Conservation (phyloP, 2,113 vertebrate genomes). For the Nesogale talazaci region DNA sequence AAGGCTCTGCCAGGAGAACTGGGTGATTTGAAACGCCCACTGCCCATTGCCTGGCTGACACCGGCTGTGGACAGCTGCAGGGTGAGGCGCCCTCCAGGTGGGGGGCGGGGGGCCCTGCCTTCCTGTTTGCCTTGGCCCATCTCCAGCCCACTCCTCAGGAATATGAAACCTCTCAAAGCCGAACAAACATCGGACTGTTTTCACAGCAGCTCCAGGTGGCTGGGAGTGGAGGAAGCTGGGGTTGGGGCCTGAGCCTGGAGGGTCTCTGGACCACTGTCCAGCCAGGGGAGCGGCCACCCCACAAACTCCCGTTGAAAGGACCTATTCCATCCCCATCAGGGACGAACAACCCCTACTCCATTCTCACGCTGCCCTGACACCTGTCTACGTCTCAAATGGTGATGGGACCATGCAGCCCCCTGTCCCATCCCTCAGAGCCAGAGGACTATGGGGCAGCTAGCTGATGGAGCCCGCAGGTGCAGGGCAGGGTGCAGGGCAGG, state of each 20-base stretch:
- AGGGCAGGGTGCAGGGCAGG: not conserved
- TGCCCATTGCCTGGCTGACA: not conserved
- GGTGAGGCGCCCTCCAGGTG: not conserved
- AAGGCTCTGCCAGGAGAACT: not conserved
- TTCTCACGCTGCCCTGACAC: conserved; percentile 5
- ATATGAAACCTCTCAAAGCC: conserved; percentile 46
- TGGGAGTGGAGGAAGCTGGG: not conserved
- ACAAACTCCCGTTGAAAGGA: not conserved
- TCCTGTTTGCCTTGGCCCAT: conserved; percentile 54
- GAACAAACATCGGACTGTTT: conserved; percentile 65
- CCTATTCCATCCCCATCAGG: not conserved
- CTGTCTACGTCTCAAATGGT: not conserved
- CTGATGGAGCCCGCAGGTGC: too few relatives aligned
- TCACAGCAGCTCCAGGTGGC: not conserved
- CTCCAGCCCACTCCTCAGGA: not conserved
- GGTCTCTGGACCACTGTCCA: not conserved
- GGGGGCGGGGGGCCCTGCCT: not conserved
- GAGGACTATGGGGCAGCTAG: not conserved
- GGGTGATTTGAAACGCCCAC: not conserved
- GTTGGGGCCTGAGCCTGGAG: not conserved
- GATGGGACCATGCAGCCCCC: not conserved
- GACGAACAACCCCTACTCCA: not conserved
- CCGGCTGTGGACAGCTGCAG: not conserved
- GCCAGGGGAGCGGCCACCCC: too few relatives aligned
- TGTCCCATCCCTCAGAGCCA: not conserved